phyloP scores from a whole-genome alignment of 2,113 vertebrate genomes.

The Danionella cerebrum region DNA sequence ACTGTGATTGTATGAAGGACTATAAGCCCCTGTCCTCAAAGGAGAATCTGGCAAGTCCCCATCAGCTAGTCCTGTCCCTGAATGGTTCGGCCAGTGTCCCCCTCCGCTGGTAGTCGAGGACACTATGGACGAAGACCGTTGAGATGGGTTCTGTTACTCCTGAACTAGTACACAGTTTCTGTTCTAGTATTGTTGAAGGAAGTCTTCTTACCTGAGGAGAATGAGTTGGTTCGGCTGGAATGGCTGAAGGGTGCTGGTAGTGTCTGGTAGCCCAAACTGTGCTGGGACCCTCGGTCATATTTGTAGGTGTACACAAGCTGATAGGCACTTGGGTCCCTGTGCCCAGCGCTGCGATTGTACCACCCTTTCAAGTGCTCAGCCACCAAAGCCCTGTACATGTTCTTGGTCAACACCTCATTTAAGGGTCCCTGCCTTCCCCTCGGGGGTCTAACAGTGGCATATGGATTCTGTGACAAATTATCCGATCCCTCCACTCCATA shows the following conservation, averaged over 20 bases:
- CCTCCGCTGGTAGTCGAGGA: slow-evolving; percentile 80
- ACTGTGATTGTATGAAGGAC: slow-evolving; percentile 69
- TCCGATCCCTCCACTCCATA: slow-evolving; percentile 75
- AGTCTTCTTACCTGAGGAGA: slow-evolving; percentile 62
- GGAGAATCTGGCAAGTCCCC: slow-evolving; percentile 67
- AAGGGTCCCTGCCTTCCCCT: slow-evolving; percentile 72
- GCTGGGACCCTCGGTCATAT: slow-evolving; percentile 77
- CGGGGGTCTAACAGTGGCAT: slow-evolving; percentile 81
- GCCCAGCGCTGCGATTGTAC: slow-evolving; percentile 85
- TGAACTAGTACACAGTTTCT: background rate
- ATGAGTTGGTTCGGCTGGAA: slow-evolving; percentile 79
- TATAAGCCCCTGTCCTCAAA: slow-evolving; percentile 59
- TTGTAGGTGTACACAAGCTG: slow-evolving; percentile 70
- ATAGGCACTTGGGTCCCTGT: slow-evolving; percentile 58
- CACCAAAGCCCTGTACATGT: slow-evolving; percentile 92
- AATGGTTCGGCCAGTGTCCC: slow-evolving; percentile 76
- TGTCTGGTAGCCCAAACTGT: slow-evolving; percentile 80
- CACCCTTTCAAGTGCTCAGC: slow-evolving; percentile 90
- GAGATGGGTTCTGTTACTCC: background rate
- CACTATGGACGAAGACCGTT: slow-evolving; percentile 57
- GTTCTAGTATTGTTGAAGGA: background rate
- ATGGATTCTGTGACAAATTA: slow-evolving; percentile 78
- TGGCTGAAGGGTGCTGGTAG: slow-evolving; percentile 84
- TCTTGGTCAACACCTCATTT: slow-evolving; percentile 82
- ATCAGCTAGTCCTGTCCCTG: slow-evolving; percentile 71